Evolutionary conservation across 30 jellyfish, hydroid and myxozoan genomes (phyloP).

Genomic region (Haliclystus octoradiatus): DNA sequence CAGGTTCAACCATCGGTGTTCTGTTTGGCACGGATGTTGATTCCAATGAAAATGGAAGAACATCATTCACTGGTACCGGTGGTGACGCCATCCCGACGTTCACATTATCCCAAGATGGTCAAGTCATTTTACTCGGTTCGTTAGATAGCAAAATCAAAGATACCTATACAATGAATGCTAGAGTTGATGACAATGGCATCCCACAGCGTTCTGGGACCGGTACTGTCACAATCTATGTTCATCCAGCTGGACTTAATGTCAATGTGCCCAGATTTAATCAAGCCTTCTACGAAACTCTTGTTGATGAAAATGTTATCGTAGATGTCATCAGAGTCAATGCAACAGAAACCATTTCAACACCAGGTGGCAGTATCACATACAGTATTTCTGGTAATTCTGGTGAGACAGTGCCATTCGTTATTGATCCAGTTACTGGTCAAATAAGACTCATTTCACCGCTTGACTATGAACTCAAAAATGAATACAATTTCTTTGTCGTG

Average conservation of each 20-base stretch:
- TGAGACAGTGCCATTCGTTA: constrained; percentile 28
- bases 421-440: constrained; percentile 27
- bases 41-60: constrained; percentile 29
- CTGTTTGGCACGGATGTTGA: constrained; percentile 34
- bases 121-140: constrained; percentile 15
- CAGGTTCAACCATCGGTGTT: constrained; percentile 41
- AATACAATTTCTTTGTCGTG: constrained; percentile 29
- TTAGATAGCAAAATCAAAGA: constrained; percentile 24
- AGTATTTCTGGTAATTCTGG: constrained; percentile 10
- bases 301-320: constrained; percentile 33
- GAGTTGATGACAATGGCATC: constrained; percentile 54
- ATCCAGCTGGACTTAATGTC: constrained; percentile 19
- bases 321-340: constrained; percentile 27
- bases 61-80: constrained; percentile 56
- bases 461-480: constrained; percentile 41
- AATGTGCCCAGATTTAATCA: constrained; percentile 21
- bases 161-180: constrained; percentile 25
- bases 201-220: constrained; percentile 15
- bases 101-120: constrained; percentile 49
- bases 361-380: constrained; percentile 19
- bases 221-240: constrained; percentile 37
- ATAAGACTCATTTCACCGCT: constrained; percentile 20
- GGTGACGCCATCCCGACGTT: constrained; percentile 49
- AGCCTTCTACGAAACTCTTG: constrained; percentile 8
- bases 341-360: constrained; percentile 15